These are phyloP conservation scores for Meandrina meandrites DNA, from an alignment of 92 coral and sea anemone genomes.

Conservation along the genomic window DNA sequence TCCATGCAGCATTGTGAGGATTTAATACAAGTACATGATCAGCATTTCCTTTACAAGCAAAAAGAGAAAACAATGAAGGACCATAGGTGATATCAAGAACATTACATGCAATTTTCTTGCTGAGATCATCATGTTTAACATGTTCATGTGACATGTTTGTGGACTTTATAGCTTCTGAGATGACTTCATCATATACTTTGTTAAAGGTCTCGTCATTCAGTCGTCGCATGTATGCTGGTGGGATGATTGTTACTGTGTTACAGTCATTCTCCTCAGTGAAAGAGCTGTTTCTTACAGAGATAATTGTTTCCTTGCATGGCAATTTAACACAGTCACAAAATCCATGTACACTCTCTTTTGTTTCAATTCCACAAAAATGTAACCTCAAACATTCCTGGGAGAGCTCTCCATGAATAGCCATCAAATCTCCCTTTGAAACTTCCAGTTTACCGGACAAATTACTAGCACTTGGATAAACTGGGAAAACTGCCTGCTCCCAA, in stretches of 20 bases:
- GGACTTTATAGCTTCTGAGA: conserved; percentile 48
- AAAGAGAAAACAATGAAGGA: conserved; percentile 60
- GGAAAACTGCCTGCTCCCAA: conserved; percentile 99
- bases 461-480: conserved; percentile 53
- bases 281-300: background rate
- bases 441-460: background rate
- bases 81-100: conserved; percentile 69
- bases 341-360: background rate
- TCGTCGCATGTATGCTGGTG: conserved; percentile 75
- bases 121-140: background rate
- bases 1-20: conserved; percentile 44
- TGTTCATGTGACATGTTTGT: background rate
- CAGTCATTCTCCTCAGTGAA: background rate
- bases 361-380: conserved; percentile 44
- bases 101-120: conserved; percentile 27
- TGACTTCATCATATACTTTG: conserved; percentile 47
- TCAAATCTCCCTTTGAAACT: conserved; percentile 54
- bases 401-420: conserved; percentile 47
- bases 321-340: background rate
- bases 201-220: conserved; percentile 72
- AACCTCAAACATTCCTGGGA: conserved; percentile 60
- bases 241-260: conserved; percentile 40
- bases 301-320: background rate
- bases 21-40: conserved; percentile 55
- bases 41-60: conserved; percentile 62